Conservation (phyloP, 1,140 invertebrate genomes). For the Drosophila baimaii region DNA sequence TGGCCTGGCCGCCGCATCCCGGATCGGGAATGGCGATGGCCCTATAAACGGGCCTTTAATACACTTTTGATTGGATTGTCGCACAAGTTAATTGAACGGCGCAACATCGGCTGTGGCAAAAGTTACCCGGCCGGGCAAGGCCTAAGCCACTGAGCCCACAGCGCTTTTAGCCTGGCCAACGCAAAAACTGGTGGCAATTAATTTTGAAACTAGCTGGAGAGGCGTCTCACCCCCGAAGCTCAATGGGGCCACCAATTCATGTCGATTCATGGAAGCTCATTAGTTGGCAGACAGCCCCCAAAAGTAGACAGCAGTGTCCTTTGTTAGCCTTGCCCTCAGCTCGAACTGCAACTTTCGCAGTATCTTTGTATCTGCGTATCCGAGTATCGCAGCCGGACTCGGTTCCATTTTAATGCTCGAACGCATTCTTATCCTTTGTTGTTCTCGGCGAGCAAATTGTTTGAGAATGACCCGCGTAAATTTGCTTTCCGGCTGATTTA, state of each 20-base stretch:
- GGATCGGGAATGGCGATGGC: slow-evolving; percentile 23
- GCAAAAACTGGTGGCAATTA: slow-evolving; percentile 70
- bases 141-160: slow-evolving; percentile 61
- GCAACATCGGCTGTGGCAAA: slow-evolving; percentile 28
- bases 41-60: slow-evolving; percentile 72
- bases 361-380: slow-evolving; percentile 14
- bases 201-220: slow-evolving; percentile 67
- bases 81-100: slow-evolving; percentile 80
- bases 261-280: slow-evolving; percentile 76
- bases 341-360: slow-evolving; percentile 38
- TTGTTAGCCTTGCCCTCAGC: slow-evolving; percentile 36
- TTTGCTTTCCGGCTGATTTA: slow-evolving; percentile 71
- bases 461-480: slow-evolving; percentile 80
- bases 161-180: slow-evolving; percentile 19
- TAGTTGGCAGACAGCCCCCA: slow-evolving; percentile 50
- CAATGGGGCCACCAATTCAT: slow-evolving; percentile 30
- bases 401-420: slow-evolving; percentile 59
- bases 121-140: not conserved
- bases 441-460: slow-evolving; percentile 69
- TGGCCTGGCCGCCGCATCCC: slow-evolving; percentile 48
- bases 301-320: slow-evolving; percentile 41
- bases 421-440: slow-evolving; percentile 72
- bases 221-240: not conserved
- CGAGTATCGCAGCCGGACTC: slow-evolving; percentile 12
- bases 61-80: slow-evolving; percentile 83